Evolutionary conservation across 2,113 vertebrate species (phyloP), one percentile per base, ranked within the genome.

Genomic region (Tragelaphus scriptus): DNA sequence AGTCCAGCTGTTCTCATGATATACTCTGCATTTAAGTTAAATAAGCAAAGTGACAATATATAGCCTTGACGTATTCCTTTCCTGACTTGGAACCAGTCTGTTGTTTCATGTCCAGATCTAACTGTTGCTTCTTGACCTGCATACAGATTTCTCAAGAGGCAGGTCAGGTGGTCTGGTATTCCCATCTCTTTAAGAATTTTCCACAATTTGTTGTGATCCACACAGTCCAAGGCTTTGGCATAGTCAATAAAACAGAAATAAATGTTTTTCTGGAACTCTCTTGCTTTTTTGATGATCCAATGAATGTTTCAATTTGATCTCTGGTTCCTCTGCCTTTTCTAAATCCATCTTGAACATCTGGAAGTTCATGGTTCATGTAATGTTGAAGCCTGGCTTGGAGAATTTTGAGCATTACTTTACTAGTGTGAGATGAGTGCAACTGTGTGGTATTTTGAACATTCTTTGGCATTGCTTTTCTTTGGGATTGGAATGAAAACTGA

Each of bases 1-100:
- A 21, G n/a, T 16, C 17, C 10, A 11, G 65, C n/a, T 2, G 0
- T 21, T 21, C 65, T 71, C 4, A 0, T 71, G n/a, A 36, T 36
- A 19, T 68, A 68, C 63, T 68, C 63, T 68, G n/a, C n/a, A 71
- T 68, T 19, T 36, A 36, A 68, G 17, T 68, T 68, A 68, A 68
- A 68, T 68, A 71, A 71, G n/a, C 32, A 68, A 4, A 16, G 32
- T 68, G 63, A n/a, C 32, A 68, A 68, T 68, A 68, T n/a, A n/a
- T 32, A n/a, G 63, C 63, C 63, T 68, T 68, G 63, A 36, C 1
- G 4, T 71, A 71, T n/a, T 71, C 17, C 65, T 71, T 71, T 71
- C 17, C n/a, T n/a, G 17, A 36, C 21, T 71, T 11, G 65, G 17
- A 36, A 71, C 65, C 65, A 71, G n/a, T 71, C n/a, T 71, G 19